These are phyloP conservation scores for Rhagoletis zephyria DNA, from an alignment of 1,140 invertebrate species.

Conservation along the genomic window DNA sequence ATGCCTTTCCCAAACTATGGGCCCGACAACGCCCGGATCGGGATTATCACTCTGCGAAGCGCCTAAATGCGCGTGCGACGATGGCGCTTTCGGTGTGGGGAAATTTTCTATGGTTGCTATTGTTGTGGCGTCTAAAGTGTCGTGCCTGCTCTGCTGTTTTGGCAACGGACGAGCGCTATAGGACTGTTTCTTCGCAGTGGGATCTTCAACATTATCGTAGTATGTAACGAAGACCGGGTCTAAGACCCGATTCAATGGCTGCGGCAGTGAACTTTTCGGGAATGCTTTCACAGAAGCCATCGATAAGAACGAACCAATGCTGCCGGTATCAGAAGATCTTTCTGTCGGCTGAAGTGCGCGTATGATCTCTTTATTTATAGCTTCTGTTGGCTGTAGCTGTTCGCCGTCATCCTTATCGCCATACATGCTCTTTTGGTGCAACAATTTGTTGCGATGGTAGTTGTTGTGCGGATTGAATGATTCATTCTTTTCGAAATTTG, in stretches of 20 bases:
- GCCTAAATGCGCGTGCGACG: conserved; percentile 60
- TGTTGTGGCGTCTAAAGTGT: conserved; percentile 58
- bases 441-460: conserved; percentile 71
- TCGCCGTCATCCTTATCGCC: conserved; percentile 53
- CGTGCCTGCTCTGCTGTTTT: conserved; percentile 57
- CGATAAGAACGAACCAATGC: conserved; percentile 76
- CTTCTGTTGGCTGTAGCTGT: conserved; percentile 60
- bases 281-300: conserved; percentile 87
- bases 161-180: not conserved
- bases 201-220: conserved; percentile 77
- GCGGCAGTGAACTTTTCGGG: conserved; percentile 76
- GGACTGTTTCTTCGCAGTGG: conserved; percentile 59
- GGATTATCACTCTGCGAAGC: conserved; percentile 72
- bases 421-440: conserved; percentile 64
- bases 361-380: conserved; percentile 70
- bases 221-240: conserved; percentile 82
- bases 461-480: conserved; percentile 71
- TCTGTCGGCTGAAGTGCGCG: conserved; percentile 62
- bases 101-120: conserved; percentile 70
- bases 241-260: conserved; percentile 83
- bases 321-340: conserved; percentile 68
- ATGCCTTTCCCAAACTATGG: conserved; percentile 85
- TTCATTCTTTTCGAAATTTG: conserved; percentile 68
- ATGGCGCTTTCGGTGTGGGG: conserved; percentile 68
- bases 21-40: conserved; percentile 88